A percentile compares a stretch with the other conserved stretches of the same genome.
Conservation (phyloP, 2,888 invertebrate genomes). For the Rhagonycha lutea region DNA sequence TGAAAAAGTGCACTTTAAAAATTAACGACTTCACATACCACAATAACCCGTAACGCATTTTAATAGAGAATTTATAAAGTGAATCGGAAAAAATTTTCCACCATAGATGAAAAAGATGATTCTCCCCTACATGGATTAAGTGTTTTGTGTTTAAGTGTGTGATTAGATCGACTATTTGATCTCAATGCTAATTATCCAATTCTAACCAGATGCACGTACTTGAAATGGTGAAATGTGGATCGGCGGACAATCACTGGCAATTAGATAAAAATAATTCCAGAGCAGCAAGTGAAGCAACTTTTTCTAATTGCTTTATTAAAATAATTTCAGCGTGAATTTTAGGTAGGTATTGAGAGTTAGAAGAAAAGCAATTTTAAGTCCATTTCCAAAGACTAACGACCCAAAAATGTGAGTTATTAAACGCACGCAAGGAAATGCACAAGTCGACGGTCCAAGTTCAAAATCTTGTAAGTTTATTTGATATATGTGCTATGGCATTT, state of each 20-base stretch:
- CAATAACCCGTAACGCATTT: constrained; percentile 10
- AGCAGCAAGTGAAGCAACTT: not conserved
- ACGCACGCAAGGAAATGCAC: constrained; percentile 2
- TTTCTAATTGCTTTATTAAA: not conserved
- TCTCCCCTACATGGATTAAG: constrained; percentile 26
- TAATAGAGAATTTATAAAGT: constrained; percentile 12
- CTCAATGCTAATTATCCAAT: constrained; percentile 30
- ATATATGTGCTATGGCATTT: not conserved
- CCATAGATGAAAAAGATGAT: constrained; percentile 15
- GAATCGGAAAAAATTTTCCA: constrained; percentile 13
- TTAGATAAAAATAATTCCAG: constrained; percentile 6
- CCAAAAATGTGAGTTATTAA: constrained; percentile 8
- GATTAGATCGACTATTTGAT: constrained; percentile 10
- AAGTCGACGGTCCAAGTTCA: not conserved
- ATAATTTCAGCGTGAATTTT: not conserved
- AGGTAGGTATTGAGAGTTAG: not conserved
- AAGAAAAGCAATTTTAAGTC: not conserved
- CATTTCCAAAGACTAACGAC: constrained; percentile 8
- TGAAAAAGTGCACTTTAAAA: not conserved
- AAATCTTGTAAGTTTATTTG: not conserved
- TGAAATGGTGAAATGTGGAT: constrained; percentile 12
- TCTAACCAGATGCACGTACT: constrained; percentile 29
- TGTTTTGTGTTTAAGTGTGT: constrained; percentile 12
- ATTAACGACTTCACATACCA: not conserved
- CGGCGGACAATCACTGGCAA: constrained; percentile 12